These are phyloP conservation scores for Zaprionus kolodkinae DNA, from an alignment of 1,140 invertebrate species.

Conservation along the genomic window DNA sequence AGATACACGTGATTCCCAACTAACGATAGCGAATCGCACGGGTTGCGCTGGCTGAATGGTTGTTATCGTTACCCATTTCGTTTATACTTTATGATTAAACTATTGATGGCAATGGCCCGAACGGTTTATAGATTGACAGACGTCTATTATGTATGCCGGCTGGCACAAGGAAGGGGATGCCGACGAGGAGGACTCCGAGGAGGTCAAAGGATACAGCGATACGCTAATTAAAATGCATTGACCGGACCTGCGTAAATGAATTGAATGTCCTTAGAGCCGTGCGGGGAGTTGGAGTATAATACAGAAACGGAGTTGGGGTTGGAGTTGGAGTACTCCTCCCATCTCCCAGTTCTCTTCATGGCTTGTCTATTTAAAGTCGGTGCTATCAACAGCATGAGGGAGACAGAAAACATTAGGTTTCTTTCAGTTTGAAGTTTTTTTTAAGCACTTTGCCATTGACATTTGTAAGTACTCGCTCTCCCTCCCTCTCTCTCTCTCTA, in stretches of 20 bases:
- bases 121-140: constrained; percentile 52
- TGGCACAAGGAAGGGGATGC: constrained; percentile 6
- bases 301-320: neutral
- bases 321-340: neutral
- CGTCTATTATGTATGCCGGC: constrained; percentile 62
- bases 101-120: constrained; percentile 58
- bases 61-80: constrained; percentile 70
- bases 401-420: constrained; percentile 19
- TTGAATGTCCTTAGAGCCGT: constrained; percentile 20
- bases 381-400: constrained; percentile 11
- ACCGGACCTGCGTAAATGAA: constrained; percentile 42
- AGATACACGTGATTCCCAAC: constrained; percentile 13
- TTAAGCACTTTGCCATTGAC: constrained; percentile 63
- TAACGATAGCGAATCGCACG: constrained; percentile 7
- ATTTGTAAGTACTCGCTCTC: constrained; percentile 61
- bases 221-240: constrained; percentile 72
- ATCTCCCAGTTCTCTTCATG: neutral
- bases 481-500: constrained; percentile 5
- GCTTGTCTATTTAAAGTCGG: constrained; percentile 35
- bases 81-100: constrained; percentile 78
- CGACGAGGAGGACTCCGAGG: constrained; percentile 14
- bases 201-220: constrained; percentile 58
- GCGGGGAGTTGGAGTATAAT: neutral
- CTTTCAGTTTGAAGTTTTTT: constrained; percentile 29
- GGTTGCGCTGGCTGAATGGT: constrained; percentile 50